Percentiles rank a stretch among this genome's conserved stretches.
Evolutionary conservation across 2,888 invertebrate species (phyloP).

Genomic region (Allacma fusca): DNA sequence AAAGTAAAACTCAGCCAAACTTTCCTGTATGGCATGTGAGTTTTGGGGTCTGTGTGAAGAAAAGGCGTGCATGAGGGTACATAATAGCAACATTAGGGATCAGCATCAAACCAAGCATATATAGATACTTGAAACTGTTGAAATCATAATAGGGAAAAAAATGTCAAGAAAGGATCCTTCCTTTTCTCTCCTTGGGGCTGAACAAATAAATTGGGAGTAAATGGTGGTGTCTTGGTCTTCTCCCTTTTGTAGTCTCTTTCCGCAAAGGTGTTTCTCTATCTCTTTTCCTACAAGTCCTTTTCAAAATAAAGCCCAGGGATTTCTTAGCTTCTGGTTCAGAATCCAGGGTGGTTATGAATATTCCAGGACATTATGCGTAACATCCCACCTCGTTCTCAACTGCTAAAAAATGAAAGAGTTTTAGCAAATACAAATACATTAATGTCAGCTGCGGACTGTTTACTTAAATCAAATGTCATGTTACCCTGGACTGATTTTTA

Average conservation of each 20-base stretch:
- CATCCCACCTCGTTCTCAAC: too few species aligned
- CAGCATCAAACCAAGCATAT: neutral
- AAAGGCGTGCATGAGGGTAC: constrained; percentile 18
- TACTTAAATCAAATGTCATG: too few species aligned
- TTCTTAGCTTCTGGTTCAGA: too few species aligned
- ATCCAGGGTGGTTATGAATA: too few species aligned
- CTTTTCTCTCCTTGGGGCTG: constrained; percentile 6
- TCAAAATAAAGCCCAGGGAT: too few species aligned
- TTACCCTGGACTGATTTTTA: too few species aligned
- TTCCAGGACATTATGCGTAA: too few species aligned
- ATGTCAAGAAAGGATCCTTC: neutral
- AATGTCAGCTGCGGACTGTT: too few species aligned
- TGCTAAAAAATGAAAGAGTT: too few species aligned
- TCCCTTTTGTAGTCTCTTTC: neutral
- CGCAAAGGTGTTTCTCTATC: neutral
- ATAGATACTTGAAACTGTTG: neutral
- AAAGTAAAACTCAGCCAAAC: too few species aligned
- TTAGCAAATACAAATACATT: too few species aligned
- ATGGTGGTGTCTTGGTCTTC: constrained; percentile 13
- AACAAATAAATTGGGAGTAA: constrained; percentile 12
- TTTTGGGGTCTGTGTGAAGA: constrained; percentile 32
- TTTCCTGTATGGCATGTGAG: constrained; percentile 14
- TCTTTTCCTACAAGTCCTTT: neutral
- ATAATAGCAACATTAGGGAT: neutral
- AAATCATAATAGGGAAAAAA: constrained; percentile 2